Conservation (phyloP, 2,797 vertebrate genomes). For the Syngnathus rostellatus region DNA sequence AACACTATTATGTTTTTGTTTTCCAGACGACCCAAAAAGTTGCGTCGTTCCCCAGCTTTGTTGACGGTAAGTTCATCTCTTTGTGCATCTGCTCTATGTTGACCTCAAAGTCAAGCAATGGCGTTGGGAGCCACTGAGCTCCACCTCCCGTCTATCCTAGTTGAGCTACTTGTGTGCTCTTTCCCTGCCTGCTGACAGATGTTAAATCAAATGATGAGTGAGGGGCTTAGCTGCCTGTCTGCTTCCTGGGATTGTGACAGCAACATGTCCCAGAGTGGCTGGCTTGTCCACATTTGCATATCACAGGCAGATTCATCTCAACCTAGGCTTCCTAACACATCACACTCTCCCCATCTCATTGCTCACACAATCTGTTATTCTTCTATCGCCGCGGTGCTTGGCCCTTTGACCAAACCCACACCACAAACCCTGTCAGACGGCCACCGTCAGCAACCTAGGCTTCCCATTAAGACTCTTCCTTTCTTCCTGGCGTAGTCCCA, state of each 20-base stretch:
- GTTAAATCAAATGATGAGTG: constrained; percentile 23
- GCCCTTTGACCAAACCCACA: constrained; percentile 26
- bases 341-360: constrained; percentile 25
- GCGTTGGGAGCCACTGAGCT: constrained; percentile 17
- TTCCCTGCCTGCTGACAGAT: constrained; percentile 24
- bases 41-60: constrained; percentile 93
- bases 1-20: constrained; percentile 18
- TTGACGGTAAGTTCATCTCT: constrained; percentile 83
- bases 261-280: constrained; percentile 40
- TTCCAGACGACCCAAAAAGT: constrained; percentile 86
- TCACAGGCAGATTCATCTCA: constrained; percentile 53
- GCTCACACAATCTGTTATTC: constrained; percentile 30
- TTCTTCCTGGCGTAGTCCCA: constrained; percentile 76
- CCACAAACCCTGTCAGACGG: constrained; percentile 6
- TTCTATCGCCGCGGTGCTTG: constrained; percentile 30
- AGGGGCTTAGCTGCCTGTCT: constrained; percentile 28
- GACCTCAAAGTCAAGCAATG: constrained; percentile 8
- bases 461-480: constrained; percentile 20
- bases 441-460: constrained; percentile 20
- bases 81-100: constrained; percentile 28
- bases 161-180: constrained; percentile 7
- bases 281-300: constrained; percentile 53
- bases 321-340: constrained; percentile 20
- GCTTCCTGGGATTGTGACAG: constrained; percentile 38
- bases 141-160: constrained; percentile 5